Percentiles rank a stretch among this genome's conserved stretches.
phyloP scores from a whole-genome alignment of 2,888 invertebrate species.

The Andrena marginata region DNA sequence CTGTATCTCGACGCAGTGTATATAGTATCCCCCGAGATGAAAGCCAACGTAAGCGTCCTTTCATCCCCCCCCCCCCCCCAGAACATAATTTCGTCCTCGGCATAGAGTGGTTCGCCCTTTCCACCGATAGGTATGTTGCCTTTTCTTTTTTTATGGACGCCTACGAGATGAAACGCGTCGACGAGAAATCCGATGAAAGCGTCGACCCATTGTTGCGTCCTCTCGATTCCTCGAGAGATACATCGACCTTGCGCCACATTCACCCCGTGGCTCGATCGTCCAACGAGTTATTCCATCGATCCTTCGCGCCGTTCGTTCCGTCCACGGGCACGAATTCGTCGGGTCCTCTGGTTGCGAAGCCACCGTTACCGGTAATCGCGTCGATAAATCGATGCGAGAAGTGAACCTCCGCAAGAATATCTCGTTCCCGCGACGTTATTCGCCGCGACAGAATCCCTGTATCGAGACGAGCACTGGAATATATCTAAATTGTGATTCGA shows the following conservation, averaged over 20 bases:
- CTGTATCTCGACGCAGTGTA: constrained; percentile 11
- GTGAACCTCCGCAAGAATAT: constrained; percentile 49
- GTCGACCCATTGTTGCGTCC: background rate
- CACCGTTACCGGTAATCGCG: constrained; percentile 30
- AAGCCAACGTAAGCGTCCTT: constrained; percentile 3
- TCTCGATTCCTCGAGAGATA: constrained; percentile 13
- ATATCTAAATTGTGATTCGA: background rate
- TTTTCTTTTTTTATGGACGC: background rate
- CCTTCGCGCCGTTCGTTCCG: constrained; percentile 10
- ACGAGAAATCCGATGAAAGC: background rate
- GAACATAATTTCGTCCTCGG: constrained; percentile 26
- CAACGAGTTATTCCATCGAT: constrained; percentile 9
- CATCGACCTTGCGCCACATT: background rate
- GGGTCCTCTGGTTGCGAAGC: constrained; percentile 21
- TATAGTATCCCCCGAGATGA: background rate
- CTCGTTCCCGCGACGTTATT: constrained; percentile 24
- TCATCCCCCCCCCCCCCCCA: background rate
- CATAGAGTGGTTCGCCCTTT: background rate
- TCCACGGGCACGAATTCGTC: constrained; percentile 10
- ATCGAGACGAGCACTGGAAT: background rate
- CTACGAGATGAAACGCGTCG: background rate
- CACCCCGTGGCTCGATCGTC: constrained; percentile 14
- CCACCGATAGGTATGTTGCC: background rate
- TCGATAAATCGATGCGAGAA: constrained; percentile 51
- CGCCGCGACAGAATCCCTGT: constrained; percentile 36